These are phyloP conservation scores for Xestoiulus laeticollis DNA, from an alignment of 2,888 invertebrate species.

Conservation along the genomic window DNA sequence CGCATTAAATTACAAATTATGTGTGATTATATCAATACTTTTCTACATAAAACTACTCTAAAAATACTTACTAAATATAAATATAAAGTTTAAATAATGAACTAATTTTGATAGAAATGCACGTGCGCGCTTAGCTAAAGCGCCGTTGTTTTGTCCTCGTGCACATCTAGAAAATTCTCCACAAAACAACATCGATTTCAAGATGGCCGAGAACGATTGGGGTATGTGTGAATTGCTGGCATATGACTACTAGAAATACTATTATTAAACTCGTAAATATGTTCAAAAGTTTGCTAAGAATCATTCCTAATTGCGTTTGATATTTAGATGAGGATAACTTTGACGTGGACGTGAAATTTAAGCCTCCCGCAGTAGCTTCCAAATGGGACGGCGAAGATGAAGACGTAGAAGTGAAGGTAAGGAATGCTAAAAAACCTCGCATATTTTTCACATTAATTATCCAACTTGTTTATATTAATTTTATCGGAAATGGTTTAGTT, in stretches of 20 bases:
- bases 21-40: too few species aligned
- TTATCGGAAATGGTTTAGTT: background rate
- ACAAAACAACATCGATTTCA: background rate
- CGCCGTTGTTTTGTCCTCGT: background rate
- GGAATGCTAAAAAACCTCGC: background rate
- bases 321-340: conserved; percentile 46
- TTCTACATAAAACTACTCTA: too few species aligned
- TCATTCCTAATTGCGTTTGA: background rate
- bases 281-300: background rate
- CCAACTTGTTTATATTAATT: background rate
- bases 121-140: background rate
- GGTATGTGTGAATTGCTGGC: background rate
- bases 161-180: background rate
- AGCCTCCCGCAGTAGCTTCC: background rate
- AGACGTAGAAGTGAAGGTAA: conserved; percentile 63
- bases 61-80: too few species aligned
- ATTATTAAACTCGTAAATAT: background rate
- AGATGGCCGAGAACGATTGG: conserved; percentile 14
- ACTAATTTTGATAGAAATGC: too few species aligned
- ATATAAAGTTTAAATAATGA: too few species aligned
- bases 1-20: too few species aligned
- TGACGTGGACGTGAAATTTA: background rate
- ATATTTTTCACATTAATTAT: background rate
- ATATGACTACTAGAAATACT: background rate
- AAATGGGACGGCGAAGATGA: conserved; percentile 65